phyloP scores from a whole-genome alignment of 2,113 vertebrate species.

The Siphamia tubifer region DNA sequence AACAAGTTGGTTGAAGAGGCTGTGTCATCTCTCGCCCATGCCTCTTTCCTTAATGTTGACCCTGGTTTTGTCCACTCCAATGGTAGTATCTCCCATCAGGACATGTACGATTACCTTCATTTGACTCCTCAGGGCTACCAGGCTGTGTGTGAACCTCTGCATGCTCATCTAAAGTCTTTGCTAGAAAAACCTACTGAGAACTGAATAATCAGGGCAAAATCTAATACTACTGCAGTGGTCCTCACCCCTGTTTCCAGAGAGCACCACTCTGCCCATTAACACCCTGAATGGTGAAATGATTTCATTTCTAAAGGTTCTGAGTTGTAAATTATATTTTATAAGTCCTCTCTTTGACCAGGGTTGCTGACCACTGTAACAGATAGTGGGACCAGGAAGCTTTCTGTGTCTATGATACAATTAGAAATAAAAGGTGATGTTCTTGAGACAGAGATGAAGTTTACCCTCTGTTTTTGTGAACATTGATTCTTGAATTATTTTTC shows the following conservation, averaged over 20 bases:
- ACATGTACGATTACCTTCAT: conserved; percentile 92
- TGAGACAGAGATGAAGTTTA: conserved; percentile 24
- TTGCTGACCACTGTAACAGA: conserved; percentile 61
- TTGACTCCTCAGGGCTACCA: conserved; percentile 87
- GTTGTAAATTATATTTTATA: conserved; percentile 8
- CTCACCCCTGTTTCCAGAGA: conserved; percentile 40
- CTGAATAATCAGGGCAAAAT: conserved; percentile 46
- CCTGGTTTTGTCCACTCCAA: conserved; percentile 88
- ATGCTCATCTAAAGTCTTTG: conserved; percentile 81
- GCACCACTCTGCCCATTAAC: conserved; percentile 7
- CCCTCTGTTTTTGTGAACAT: neutral
- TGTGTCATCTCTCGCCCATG: conserved; percentile 74
- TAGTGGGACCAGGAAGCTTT: conserved; percentile 46
- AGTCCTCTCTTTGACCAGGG: conserved; percentile 34
- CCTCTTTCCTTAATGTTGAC: conserved; percentile 84
- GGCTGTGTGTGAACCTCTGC: conserved; percentile 83
- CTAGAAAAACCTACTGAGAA: conserved; percentile 76
- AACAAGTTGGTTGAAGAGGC: conserved; percentile 82
- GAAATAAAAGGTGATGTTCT: conserved; percentile 34
- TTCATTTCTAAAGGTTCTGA: conserved; percentile 20
- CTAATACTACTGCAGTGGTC: conserved; percentile 60
- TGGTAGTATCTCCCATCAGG: conserved; percentile 89
- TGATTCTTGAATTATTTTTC: neutral
- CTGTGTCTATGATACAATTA: conserved; percentile 44
- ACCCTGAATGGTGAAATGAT: conserved; percentile 16